A percentile compares a stretch with the other conserved stretches of the same genome.
These are phyloP conservation scores for Oncopeltus fasciatus DNA, from an alignment of 1,140 invertebrate genomes.

Conservation along the genomic window DNA sequence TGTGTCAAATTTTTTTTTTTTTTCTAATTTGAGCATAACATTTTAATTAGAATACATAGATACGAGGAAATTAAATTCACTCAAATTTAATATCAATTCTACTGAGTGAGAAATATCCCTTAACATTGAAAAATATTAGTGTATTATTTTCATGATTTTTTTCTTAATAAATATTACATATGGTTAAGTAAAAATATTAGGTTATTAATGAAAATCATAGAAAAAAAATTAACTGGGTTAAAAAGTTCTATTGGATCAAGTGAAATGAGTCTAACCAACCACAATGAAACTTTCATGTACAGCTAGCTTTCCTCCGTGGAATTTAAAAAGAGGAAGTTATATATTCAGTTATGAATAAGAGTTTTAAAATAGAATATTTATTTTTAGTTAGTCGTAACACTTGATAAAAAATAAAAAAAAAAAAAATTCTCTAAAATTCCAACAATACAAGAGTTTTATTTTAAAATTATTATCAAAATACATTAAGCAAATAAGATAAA, in stretches of 20 bases:
- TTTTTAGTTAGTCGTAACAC: neutral
- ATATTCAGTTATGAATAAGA: too few relatives aligned
- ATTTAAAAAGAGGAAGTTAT: too few relatives aligned
- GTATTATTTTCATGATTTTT: too few relatives aligned
- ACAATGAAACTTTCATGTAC: neutral
- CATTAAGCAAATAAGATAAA: too few relatives aligned
- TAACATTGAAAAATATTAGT: neutral
- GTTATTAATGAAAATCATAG: neutral
- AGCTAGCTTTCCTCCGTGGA: too few relatives aligned
- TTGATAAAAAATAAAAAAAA: neutral
- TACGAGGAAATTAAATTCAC: neutral
- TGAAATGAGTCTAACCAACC: neutral
- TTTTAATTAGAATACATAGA: conserved; percentile 4
- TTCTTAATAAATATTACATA: neutral
- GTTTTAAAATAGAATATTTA: too few relatives aligned
- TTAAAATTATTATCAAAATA: too few relatives aligned
- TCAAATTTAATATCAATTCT: neutral
- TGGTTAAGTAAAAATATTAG: neutral
- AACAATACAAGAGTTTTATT: too few relatives aligned
- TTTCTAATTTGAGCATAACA: conserved; percentile 8
- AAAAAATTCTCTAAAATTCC: too few relatives aligned
- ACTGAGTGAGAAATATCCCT: neutral
- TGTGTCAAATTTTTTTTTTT: neutral
- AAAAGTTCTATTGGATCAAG: neutral
- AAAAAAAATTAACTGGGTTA: neutral